Percentiles rank a stretch among this genome's conserved stretches.
Evolutionary conservation across 2,888 invertebrate species (phyloP).

Genomic region (Parnassius orleans): DNA sequence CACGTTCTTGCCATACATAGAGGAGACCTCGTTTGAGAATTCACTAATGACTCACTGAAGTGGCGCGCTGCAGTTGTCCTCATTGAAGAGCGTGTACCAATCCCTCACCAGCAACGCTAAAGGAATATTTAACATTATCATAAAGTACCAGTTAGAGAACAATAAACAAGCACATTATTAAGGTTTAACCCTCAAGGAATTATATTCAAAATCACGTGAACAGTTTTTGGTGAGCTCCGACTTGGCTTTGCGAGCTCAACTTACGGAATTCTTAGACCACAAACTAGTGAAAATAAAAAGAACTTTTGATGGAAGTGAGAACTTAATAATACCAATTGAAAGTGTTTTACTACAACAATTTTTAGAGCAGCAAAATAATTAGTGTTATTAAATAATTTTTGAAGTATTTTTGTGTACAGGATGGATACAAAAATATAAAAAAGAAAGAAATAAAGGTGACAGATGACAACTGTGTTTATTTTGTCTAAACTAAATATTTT

Average conservation of each 20-base stretch:
- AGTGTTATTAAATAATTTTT: not conserved
- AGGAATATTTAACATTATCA: slow-evolving; percentile 90
- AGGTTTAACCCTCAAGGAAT: slow-evolving; percentile 94
- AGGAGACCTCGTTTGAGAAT: slow-evolving; percentile 93
- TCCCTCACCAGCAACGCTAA: slow-evolving; percentile 94
- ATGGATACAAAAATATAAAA: too few relatives aligned
- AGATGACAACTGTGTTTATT: too few relatives aligned
- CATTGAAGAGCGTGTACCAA: slow-evolving; percentile 93
- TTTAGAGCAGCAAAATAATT: slow-evolving; percentile 80
- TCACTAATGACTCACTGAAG: slow-evolving; percentile 90
- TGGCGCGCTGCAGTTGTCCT: slow-evolving; percentile 89
- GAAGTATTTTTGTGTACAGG: not conserved
- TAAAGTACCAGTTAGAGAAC: slow-evolving; percentile 90
- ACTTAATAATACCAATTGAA: slow-evolving; percentile 89
- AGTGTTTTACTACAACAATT: slow-evolving; percentile 88
- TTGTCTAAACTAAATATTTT: too few relatives aligned
- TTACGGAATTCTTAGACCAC: slow-evolving; percentile 98
- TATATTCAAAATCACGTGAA: slow-evolving; percentile 92
- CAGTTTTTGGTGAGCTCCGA: slow-evolving; percentile 96
- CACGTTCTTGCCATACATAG: slow-evolving; percentile 89
- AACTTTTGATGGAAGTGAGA: slow-evolving; percentile 90
- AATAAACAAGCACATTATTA: slow-evolving; percentile 85
- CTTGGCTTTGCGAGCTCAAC: slow-evolving; percentile 92
- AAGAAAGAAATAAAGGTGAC: too few relatives aligned
- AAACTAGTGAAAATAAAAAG: slow-evolving; percentile 92